Percentiles rank a stretch among this genome's conserved stretches.
These are phyloP conservation scores for Picathartes gymnocephalus DNA, from an alignment of 2,113 vertebrate genomes.

Conservation along the genomic window DNA sequence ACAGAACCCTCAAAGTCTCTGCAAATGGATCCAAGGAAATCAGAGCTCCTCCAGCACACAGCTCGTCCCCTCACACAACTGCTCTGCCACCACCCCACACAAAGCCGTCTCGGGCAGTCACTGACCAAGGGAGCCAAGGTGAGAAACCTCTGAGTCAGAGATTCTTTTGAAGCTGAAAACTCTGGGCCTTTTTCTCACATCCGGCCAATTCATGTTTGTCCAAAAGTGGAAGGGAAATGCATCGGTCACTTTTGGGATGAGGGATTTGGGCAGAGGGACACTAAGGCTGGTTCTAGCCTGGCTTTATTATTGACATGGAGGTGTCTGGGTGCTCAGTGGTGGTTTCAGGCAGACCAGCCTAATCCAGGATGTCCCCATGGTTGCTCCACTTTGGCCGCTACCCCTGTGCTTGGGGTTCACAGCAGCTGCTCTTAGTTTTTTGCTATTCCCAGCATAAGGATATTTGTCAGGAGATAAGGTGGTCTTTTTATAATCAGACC, in stretches of 20 bases:
- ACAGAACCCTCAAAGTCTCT: neutral
- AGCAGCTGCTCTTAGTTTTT: neutral
- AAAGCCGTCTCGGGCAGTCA: neutral
- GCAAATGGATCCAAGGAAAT: neutral
- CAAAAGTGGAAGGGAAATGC: neutral
- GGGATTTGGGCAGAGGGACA: neutral
- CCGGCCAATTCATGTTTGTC: neutral
- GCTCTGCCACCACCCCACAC: neutral
- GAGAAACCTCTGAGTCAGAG: neutral
- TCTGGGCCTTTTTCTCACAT: neutral
- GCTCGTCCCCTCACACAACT: neutral
- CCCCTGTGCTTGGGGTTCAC: neutral
- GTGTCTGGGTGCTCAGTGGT: neutral
- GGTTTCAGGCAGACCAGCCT: neutral
- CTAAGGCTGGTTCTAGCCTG: neutral
- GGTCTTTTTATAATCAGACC: conserved; percentile 40
- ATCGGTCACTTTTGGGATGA: fast-evolving
- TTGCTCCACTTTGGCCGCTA: fast-evolving
- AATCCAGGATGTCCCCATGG: fast-evolving
- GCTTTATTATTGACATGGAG: neutral
- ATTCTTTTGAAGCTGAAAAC: neutral
- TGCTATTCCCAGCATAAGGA: conserved; percentile 25
- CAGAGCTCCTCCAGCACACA: neutral
- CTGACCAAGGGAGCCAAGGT: fast-evolving
- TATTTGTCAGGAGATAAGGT: conserved; percentile 23